These are phyloP conservation scores for Athrips mouffetella DNA, from an alignment of 2,888 invertebrate genomes.

Conservation along the genomic window DNA sequence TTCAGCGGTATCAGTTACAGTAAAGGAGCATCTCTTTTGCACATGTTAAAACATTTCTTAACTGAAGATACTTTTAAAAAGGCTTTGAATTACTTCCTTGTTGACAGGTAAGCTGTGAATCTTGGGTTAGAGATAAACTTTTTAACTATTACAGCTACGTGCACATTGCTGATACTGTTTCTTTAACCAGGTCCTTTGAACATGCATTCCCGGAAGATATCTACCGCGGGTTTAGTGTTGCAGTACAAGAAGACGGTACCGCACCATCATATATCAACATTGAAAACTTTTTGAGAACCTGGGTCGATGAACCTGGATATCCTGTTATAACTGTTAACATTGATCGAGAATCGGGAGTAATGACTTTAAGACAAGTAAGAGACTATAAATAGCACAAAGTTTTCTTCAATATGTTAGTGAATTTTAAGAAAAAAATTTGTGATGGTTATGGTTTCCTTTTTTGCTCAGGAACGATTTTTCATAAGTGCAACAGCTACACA, in stretches of 20 bases:
- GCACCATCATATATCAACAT: slow-evolving; percentile 33
- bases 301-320: slow-evolving; percentile 81
- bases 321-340: slow-evolving; percentile 76
- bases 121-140: no score
- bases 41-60: slow-evolving; percentile 82
- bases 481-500: slow-evolving; percentile 39
- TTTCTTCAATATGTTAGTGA: no score
- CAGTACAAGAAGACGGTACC: slow-evolving; percentile 44
- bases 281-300: slow-evolving; percentile 54
- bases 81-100: slow-evolving; percentile 76
- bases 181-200: slow-evolving; percentile 45
- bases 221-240: slow-evolving; percentile 45
- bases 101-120: slow-evolving; percentile 65
- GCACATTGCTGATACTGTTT: no score
- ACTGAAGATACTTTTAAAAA: slow-evolving; percentile 74
- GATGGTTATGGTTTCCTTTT: neutral
- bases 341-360: slow-evolving; percentile 45
- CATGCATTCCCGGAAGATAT: slow-evolving; percentile 57
- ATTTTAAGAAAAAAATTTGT: neutral
- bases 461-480: slow-evolving; percentile 59
- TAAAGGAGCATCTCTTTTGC: slow-evolving; percentile 81
- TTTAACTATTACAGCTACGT: no score
- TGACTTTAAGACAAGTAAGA: slow-evolving; percentile 54
- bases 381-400: neutral
- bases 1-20: slow-evolving; percentile 84